Percentiles rank a stretch among this genome's conserved stretches.
These are phyloP conservation scores for Venustaconcha ellipsiformis DNA, from an alignment of 1,140 invertebrate species.

Conservation along the genomic window DNA sequence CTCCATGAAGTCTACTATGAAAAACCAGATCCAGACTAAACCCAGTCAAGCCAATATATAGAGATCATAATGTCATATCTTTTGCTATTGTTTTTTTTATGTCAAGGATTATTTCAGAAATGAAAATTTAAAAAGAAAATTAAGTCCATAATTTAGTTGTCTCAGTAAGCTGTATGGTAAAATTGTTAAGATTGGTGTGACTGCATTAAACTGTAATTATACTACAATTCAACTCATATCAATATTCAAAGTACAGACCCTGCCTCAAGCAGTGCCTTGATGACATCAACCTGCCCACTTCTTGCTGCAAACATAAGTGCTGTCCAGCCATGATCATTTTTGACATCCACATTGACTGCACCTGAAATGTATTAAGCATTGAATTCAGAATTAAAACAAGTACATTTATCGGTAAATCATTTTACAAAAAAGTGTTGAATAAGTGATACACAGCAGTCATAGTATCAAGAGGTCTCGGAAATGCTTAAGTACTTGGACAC, in stretches of 20 bases:
- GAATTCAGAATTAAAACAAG: background rate
- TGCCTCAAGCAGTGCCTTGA: constrained; percentile 53
- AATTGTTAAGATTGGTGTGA: too few species aligned
- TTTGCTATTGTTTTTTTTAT: too few species aligned
- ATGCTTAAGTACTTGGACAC: background rate
- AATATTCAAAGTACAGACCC: constrained; percentile 40
- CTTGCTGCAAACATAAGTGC: constrained; percentile 66
- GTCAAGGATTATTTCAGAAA: too few species aligned
- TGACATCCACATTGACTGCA: constrained; percentile 46
- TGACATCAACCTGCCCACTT: constrained; percentile 56
- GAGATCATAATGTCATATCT: too few species aligned
- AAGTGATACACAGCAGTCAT: background rate
- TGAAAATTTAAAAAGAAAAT: too few species aligned
- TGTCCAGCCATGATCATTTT: constrained; percentile 65
- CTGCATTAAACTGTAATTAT: too few species aligned
- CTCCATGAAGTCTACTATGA: too few species aligned
- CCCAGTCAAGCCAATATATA: too few species aligned
- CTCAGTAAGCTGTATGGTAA: too few species aligned
- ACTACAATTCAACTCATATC: too few species aligned
- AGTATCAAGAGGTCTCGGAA: background rate
- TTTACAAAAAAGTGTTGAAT: background rate
- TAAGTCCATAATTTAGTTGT: too few species aligned
- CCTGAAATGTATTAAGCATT: constrained; percentile 29
- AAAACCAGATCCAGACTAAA: too few species aligned
- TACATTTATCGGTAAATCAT: background rate